A percentile compares a stretch with the other conserved stretches of the same genome.
Evolutionary conservation across 2,888 invertebrate species (phyloP).

Genomic region (Pterostichus madidus): DNA sequence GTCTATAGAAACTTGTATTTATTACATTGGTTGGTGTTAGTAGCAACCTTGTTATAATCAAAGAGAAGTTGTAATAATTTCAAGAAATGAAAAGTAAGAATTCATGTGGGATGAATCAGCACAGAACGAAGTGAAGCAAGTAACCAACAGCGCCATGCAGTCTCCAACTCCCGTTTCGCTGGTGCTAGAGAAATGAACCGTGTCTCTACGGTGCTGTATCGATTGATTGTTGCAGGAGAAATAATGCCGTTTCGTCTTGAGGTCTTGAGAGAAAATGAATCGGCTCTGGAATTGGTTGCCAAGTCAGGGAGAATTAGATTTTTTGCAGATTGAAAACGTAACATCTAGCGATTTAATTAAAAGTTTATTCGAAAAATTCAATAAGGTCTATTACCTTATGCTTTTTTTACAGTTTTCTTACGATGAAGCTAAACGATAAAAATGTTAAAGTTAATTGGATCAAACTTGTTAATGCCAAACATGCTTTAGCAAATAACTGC

Average conservation of each 20-base stretch:
- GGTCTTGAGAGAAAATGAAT: slow-evolving; percentile 31
- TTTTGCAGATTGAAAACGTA: slow-evolving; percentile 33
- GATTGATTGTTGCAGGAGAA: slow-evolving; percentile 48
- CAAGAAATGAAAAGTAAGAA: neutral
- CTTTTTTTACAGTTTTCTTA: slow-evolving; percentile 10
- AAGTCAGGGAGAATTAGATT: slow-evolving; percentile 31
- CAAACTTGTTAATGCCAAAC: too few relatives aligned
- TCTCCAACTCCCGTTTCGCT: neutral
- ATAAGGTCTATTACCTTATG: neutral
- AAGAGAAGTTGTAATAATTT: neutral
- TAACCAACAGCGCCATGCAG: slow-evolving; percentile 23
- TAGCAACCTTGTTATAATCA: too few relatives aligned
- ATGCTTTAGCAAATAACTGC: too few relatives aligned
- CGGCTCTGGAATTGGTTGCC: slow-evolving; percentile 15
- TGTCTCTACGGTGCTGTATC: slow-evolving; percentile 39
- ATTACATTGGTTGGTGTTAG: too few relatives aligned
- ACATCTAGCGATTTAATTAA: slow-evolving; percentile 30
- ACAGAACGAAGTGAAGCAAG: neutral
- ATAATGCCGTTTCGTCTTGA: slow-evolving; percentile 45
- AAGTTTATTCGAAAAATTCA: slow-evolving; percentile 36
- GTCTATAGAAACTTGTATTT: too few relatives aligned
- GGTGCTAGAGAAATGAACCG: slow-evolving; percentile 1
- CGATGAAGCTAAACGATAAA: neutral
- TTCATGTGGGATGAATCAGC: neutral
- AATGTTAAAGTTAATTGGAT: too few relatives aligned